Evolutionary conservation across 1,140 invertebrate genomes (phyloP), one percentile per base, ranked within the genome.

Genomic region (Diorhabda elongata): DNA sequence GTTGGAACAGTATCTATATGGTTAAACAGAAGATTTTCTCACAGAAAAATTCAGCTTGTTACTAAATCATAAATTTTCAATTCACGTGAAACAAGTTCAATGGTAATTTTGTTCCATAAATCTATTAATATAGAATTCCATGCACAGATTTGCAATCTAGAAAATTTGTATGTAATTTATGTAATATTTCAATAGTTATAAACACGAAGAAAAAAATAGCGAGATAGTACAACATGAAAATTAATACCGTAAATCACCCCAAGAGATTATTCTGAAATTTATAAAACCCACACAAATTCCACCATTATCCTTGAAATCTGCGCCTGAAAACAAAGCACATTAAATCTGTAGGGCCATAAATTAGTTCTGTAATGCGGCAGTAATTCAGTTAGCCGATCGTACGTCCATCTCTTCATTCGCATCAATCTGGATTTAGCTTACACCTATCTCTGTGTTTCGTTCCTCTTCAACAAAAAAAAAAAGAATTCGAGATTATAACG

Each of bases 361-460:
- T 75, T 73, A 69, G 70, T 68, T 56, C 62, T n/a, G 68, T 75
- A 75, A 75, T 73, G 72, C 74, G 61, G 69, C 72, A 71, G 74
- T 75, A 75, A 75, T 75, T 75, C 74, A 75, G 74, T 75, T 75
- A 75, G 69, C 74, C 69, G 74, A 75, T 75, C 68, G 74, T 67
- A 70, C 74, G 72, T 75, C 74, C 72, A 75, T 75, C 74, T 68
- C 66, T 70, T 60, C 63, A 60, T 65, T 69, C 64, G 68, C 74
- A 75, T 75, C 74, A 75, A 75, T 75, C 74, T 73, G 74, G 74
- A 73, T 75, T 75, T 73, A 73, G 67, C 73, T 75, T 71, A 71
- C 69, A 75, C 72, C 73, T 74, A 70, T 65, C 71, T 64, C 71
- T 63, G 62, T 67, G 69, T 69, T 69, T 68, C 56, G 61, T 68